phyloP scores from a whole-genome alignment of 1,140 invertebrate genomes.

The Drosophila kepulauana region DNA sequence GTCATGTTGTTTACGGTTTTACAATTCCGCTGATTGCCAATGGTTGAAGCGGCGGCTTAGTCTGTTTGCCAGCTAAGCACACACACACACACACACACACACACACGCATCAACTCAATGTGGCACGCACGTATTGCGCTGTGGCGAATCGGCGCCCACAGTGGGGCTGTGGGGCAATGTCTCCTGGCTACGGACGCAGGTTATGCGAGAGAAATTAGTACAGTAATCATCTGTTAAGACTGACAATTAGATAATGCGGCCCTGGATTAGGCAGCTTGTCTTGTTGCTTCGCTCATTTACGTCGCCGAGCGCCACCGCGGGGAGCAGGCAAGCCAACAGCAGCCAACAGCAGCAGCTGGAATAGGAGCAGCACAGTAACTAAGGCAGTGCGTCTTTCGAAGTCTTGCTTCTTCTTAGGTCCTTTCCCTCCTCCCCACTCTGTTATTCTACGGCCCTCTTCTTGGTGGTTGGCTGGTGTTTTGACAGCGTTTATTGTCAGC shows the following conservation, averaged over 20 bases:
- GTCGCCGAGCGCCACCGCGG: not conserved
- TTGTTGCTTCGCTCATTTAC: constrained; percentile 45
- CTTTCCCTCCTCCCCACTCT: not conserved
- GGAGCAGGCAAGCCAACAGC: not conserved
- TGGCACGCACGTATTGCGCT: not conserved
- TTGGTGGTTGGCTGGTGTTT: constrained; percentile 56
- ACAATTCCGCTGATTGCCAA: constrained; percentile 76
- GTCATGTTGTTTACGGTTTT: constrained; percentile 72
- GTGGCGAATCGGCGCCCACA: not conserved
- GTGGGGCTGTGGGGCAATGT: not conserved
- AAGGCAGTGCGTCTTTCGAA: not conserved
- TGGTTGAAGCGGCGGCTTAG: constrained; percentile 54
- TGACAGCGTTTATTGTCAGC: constrained; percentile 70
- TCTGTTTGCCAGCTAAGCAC: constrained; percentile 46
- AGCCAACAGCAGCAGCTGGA: not conserved
- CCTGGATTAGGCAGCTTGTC: constrained; percentile 62
- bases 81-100: constrained; percentile 12
- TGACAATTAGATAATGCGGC: constrained; percentile 79
- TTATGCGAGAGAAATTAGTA: constrained; percentile 73
- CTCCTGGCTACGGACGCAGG: constrained; percentile 28
- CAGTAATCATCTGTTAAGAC: constrained; percentile 77
- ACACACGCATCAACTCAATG: not conserved
- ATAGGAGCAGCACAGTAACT: too few species aligned
- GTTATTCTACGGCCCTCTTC: constrained; percentile 10
- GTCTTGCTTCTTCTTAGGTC: not conserved